Conservation (phyloP, 2,888 invertebrate genomes). For the Coleophora deauratella region DNA sequence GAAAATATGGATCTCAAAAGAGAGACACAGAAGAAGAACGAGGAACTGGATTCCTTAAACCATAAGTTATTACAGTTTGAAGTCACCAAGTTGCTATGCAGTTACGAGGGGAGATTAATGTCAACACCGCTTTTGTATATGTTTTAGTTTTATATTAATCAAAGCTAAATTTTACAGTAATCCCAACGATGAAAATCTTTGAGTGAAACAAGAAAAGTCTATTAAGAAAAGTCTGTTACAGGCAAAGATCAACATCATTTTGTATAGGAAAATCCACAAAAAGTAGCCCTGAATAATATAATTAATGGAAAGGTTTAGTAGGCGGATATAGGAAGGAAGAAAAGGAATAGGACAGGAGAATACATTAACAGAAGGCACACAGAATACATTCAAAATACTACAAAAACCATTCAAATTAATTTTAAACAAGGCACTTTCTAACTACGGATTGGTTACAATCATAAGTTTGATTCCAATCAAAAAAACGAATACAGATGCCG, state of each 20-base stretch:
- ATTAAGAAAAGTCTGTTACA: slow-evolving; percentile 29
- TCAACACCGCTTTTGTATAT: slow-evolving; percentile 53
- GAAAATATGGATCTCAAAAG: slow-evolving; percentile 27
- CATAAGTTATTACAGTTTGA: slow-evolving; percentile 73
- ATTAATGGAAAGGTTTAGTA: slow-evolving; percentile 18
- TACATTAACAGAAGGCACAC: slow-evolving; percentile 8
- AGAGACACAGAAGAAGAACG: slow-evolving; percentile 60
- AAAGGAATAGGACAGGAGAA: too few relatives aligned
- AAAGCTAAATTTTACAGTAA: slow-evolving; percentile 36
- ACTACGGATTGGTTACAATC: slow-evolving; percentile 6
- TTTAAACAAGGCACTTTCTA: not conserved
- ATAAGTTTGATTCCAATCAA: not conserved
- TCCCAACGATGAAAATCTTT: slow-evolving; percentile 42
- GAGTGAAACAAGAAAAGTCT: slow-evolving; percentile 47
- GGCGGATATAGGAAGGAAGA: not conserved
- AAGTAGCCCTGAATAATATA: slow-evolving; percentile 39
- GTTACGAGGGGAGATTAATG: slow-evolving; percentile 74
- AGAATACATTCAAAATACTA: slow-evolving; percentile 2
- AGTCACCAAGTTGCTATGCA: slow-evolving; percentile 74
- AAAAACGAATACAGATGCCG: slow-evolving; percentile 1
- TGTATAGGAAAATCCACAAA: slow-evolving; percentile 23
- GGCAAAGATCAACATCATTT: slow-evolving; percentile 46
- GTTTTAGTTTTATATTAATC: slow-evolving; percentile 28
- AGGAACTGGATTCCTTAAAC: slow-evolving; percentile 72
- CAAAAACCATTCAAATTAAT: not conserved